Conservation (phyloP, 2,113 vertebrate species). For the Prinia subflava region DNA sequence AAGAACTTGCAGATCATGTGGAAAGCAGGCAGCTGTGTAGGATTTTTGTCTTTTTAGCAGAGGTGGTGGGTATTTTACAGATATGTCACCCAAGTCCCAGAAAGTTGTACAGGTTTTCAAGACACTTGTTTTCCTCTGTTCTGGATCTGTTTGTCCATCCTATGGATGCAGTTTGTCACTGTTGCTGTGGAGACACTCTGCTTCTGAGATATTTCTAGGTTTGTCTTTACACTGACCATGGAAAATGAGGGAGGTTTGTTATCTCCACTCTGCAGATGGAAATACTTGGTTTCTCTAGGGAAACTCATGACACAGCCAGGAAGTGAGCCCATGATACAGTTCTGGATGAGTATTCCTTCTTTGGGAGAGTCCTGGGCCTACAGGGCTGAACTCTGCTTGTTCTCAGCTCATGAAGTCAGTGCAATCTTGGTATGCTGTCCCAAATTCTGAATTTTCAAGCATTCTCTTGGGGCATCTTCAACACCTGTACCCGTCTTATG, state of each 20-base stretch:
- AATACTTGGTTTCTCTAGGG: background rate
- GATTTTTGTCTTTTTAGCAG: background rate
- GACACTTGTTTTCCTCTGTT: background rate
- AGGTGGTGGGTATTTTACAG: background rate
- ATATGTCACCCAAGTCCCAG: background rate
- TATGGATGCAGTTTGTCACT: background rate
- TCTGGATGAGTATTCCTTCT: background rate
- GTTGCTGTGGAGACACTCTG: background rate
- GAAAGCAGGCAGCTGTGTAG: background rate
- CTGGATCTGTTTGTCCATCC: background rate
- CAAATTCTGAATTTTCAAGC: background rate
- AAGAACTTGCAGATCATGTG: background rate
- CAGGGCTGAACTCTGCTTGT: background rate
- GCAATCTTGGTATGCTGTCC: background rate
- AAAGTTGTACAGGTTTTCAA: background rate
- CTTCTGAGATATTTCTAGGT: background rate
- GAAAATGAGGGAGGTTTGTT: conserved; percentile 3
- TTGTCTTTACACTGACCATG: background rate
- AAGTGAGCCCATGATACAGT: background rate
- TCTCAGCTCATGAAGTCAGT: background rate
- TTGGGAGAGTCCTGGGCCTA: background rate
- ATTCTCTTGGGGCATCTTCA: background rate
- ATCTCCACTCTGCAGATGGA: conserved; percentile 33
- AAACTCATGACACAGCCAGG: conserved; percentile 3
- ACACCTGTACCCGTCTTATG: background rate